Conservation (phyloP, 2,888 invertebrate species). For the Marronus borbonicus region DNA sequence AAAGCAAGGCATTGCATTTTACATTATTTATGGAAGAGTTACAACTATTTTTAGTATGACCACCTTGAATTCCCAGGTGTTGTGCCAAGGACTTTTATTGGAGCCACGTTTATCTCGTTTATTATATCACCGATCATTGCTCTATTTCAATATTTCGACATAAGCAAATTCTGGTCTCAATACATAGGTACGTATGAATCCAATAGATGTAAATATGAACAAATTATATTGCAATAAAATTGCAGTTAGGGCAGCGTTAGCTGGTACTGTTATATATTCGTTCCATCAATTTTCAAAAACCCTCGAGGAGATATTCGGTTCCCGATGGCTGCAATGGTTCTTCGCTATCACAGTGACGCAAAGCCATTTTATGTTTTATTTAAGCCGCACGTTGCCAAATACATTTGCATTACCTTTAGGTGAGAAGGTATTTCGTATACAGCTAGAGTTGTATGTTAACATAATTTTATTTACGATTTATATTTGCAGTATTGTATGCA, state of each 20-base stretch:
- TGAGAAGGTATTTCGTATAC: conserved; percentile 70
- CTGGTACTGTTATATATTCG: conserved; percentile 81
- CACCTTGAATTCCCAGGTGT: conserved; percentile 98
- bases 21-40: conserved; percentile 39
- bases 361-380: conserved; percentile 98
- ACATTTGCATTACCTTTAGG: conserved; percentile 94
- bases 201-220: neutral
- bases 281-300: conserved; percentile 83
- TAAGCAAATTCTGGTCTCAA: conserved; percentile 91
- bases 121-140: conserved; percentile 84
- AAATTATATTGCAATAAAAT: conserved; percentile 47
- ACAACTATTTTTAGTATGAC: conserved; percentile 86
- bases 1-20: conserved; percentile 6
- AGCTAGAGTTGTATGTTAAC: conserved; percentile 47
- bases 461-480: conserved; percentile 33
- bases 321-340: conserved; percentile 86
- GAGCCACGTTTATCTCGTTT: conserved; percentile 86
- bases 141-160: conserved; percentile 77
- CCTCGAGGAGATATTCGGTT: conserved; percentile 85
- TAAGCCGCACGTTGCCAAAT: conserved; percentile 95
- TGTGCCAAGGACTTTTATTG: conserved; percentile 96
- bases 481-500: conserved; percentile 83
- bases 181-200: conserved; percentile 82
- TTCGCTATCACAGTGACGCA: conserved; percentile 90
- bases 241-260: conserved; percentile 88